These are phyloP conservation scores for Dicerorhinus sumatrensis DNA, from an alignment of 2,113 vertebrate genomes.

Conservation along the genomic window DNA sequence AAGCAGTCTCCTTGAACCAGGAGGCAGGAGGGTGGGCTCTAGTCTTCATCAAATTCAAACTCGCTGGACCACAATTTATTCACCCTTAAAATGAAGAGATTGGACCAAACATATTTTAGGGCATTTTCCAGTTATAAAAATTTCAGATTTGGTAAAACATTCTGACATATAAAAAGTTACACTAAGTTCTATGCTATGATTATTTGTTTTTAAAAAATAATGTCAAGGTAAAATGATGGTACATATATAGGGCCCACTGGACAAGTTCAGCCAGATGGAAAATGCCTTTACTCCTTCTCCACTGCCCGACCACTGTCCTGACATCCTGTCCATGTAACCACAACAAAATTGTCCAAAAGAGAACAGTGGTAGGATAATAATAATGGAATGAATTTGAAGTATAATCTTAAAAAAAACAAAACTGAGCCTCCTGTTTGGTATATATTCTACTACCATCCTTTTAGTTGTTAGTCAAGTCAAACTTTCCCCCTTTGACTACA, in stretches of 20 bases:
- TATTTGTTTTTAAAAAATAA: constrained; percentile 1
- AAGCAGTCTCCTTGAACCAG: not conserved
- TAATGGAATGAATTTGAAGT: not conserved
- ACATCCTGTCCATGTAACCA: not conserved
- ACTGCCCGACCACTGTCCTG: not conserved
- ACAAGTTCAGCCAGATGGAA: not conserved
- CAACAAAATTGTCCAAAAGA: not conserved
- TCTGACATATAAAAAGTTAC: not conserved
- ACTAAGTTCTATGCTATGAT: not conserved
- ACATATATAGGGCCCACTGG: not conserved
- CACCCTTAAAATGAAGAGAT: not conserved
- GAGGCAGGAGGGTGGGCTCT: not conserved
- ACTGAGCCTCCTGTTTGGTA: not conserved
- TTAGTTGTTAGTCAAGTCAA: not conserved
- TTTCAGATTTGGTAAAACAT: not conserved
- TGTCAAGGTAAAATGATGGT: not conserved
- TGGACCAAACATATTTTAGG: not conserved
- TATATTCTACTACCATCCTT: not conserved
- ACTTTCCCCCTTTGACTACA: not conserved
- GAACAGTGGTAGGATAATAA: not conserved
- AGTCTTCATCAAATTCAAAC: not conserved
- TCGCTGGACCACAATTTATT: not conserved
- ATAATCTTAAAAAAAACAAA: not conserved
- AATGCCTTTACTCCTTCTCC: not conserved
- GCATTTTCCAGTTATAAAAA: not conserved